Percentiles rank a stretch among this genome's conserved stretches.
Evolutionary conservation across 2,113 vertebrate genomes (phyloP).

Genomic region (Oncorhynchus masou): DNA sequence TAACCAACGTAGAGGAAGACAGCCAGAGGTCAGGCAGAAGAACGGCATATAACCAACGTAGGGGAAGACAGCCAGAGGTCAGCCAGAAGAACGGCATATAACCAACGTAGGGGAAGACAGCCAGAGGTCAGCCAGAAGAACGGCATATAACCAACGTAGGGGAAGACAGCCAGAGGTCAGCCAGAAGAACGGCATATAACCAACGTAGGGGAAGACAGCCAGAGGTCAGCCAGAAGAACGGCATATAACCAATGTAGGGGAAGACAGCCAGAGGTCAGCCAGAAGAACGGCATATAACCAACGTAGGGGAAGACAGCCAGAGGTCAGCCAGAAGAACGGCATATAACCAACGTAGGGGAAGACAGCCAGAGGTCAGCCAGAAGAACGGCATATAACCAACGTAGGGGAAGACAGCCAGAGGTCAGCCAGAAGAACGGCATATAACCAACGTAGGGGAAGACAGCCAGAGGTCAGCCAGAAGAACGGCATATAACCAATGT

Average conservation of each 20-base stretch:
- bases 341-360: conserved; percentile 34
- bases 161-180: conserved; percentile 49
- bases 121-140: conserved; percentile 42
- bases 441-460: conserved; percentile 40
- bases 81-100: conserved; percentile 28
- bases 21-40: conserved; percentile 43
- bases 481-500: conserved; percentile 38
- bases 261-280: conserved; percentile 47
- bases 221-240: conserved; percentile 46
- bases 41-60: conserved; percentile 33
- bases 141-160: conserved; percentile 34
- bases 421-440: conserved; percentile 36
- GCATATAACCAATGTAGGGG: conserved; percentile 39
- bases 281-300: conserved; percentile 17
- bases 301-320: conserved; percentile 48
- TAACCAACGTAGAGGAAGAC: conserved; percentile 41
- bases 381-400: conserved; percentile 17
- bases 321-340: conserved; percentile 43
- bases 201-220: conserved; percentile 45
- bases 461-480: conserved; percentile 43
- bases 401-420: conserved; percentile 53
- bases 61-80: conserved; percentile 49
- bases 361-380: conserved; percentile 46
- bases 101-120: conserved; percentile 46
- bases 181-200: conserved; percentile 19